These are phyloP conservation scores for Hipparchia sbordonii DNA, from an alignment of 2,888 invertebrate genomes.

Conservation along the genomic window DNA sequence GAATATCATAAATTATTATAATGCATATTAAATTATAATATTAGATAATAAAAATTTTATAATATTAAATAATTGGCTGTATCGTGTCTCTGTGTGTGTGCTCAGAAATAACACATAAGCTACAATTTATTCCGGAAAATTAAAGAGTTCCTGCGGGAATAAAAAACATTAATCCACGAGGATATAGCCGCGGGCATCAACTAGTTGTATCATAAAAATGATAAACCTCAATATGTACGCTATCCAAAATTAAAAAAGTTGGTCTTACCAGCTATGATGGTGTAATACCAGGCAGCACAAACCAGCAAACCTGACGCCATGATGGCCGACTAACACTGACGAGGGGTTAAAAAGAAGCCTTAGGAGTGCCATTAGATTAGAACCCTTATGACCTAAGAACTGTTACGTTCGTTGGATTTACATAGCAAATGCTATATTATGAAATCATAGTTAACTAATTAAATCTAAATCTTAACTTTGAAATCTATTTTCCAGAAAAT, in stretches of 20 bases:
- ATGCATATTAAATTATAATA: neutral
- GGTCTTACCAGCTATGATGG: constrained; percentile 69
- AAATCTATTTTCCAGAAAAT: neutral
- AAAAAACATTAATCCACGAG: too few relatives aligned
- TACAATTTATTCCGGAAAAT: too few relatives aligned
- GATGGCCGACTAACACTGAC: constrained; percentile 55
- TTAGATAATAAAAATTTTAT: too few relatives aligned
- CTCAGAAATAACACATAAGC: too few relatives aligned
- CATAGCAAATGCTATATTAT: constrained; percentile 21
- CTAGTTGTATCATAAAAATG: neutral
- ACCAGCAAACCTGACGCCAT: constrained; percentile 70
- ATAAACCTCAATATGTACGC: neutral
- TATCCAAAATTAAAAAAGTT: constrained; percentile 4
- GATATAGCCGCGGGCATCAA: neutral
- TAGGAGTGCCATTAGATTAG: constrained; percentile 58
- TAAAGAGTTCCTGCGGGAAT: too few relatives aligned
- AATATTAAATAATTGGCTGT: too few relatives aligned
- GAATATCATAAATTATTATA: neutral
- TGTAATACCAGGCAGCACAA: constrained; percentile 73
- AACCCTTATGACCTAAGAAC: constrained; percentile 58
- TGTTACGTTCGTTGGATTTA: constrained; percentile 34
- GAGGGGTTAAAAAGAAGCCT: constrained; percentile 57
- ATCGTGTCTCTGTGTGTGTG: too few relatives aligned
- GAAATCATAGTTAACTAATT: neutral
- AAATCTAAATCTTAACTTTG: neutral